Percentiles rank a stretch among this genome's conserved stretches.
Conservation (phyloP, 2,113 vertebrate genomes). For the Lethenteron camtschaticum region DNA sequence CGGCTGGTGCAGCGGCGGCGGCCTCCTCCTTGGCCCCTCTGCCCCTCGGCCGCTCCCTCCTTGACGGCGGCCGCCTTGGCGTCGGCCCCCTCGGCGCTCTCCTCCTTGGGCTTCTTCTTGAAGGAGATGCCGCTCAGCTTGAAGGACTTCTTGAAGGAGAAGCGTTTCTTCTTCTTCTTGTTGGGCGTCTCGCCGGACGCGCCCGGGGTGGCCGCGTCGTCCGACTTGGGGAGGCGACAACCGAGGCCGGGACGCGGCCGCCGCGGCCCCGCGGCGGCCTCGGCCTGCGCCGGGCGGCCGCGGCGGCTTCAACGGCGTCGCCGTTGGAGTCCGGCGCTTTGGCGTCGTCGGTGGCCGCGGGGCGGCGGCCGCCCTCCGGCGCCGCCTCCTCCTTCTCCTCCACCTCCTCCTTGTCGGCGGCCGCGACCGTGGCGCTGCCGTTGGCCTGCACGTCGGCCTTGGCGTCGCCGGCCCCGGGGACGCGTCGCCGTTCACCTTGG, state of each 20-base stretch:
- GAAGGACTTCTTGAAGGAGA: slow-evolving; percentile 93
- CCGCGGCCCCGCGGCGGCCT: slow-evolving; percentile 3
- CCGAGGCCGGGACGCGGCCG: background rate
- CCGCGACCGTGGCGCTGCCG: slow-evolving; percentile 20
- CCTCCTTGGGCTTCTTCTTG: slow-evolving; percentile 74
- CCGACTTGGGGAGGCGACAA: slow-evolving; percentile 29
- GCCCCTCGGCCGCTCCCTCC: slow-evolving; percentile 7
- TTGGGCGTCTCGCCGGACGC: slow-evolving; percentile 57
- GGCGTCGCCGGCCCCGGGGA: slow-evolving; percentile 27
- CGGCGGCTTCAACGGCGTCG: slow-evolving; percentile 37
- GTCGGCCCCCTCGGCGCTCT: slow-evolving; percentile 40
- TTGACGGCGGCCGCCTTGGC: slow-evolving; percentile 25
- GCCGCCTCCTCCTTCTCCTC: slow-evolving; percentile 39
- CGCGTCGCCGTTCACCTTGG: slow-evolving; percentile 42
- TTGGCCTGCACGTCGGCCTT: slow-evolving; percentile 2
- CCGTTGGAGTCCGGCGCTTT: slow-evolving; percentile 73
- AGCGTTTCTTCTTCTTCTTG: slow-evolving; percentile 77
- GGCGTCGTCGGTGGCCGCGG: slow-evolving; percentile 31
- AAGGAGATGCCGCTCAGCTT: slow-evolving; percentile 87
- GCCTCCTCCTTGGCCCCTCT: slow-evolving; percentile 25
- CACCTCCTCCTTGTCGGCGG: slow-evolving; percentile 38
- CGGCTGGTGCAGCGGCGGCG: slow-evolving; percentile 17
- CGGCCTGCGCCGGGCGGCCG: slow-evolving; percentile 10
- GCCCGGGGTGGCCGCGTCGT: slow-evolving; percentile 28
- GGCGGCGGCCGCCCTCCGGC: slow-evolving; percentile 26